phyloP scores from a whole-genome alignment of 2,797 vertebrate genomes.

The Phalanger gymnotis region DNA sequence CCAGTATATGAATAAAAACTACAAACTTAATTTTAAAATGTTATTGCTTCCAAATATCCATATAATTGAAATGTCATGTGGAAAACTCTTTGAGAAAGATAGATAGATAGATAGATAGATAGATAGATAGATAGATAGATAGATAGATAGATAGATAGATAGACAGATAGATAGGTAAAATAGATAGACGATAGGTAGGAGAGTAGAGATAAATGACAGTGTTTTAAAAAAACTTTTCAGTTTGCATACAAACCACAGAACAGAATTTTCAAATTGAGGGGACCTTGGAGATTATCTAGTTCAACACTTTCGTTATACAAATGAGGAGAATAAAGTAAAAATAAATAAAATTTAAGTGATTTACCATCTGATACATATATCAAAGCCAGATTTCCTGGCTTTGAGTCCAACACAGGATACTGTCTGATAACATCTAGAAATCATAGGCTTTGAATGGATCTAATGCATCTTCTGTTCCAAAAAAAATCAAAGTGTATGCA shows the following conservation, averaged over 20 bases:
- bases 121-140: no score
- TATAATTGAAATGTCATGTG: background rate
- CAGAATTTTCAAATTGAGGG: conserved; percentile 32
- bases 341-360: background rate
- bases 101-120: no score
- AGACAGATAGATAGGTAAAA: no score
- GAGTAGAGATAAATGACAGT: conserved; percentile 1
- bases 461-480: background rate
- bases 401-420: background rate
- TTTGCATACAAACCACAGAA: conserved; percentile 13
- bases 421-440: background rate
- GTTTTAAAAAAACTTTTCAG: conserved; percentile 27
- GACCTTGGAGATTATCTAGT: conserved; percentile 28
- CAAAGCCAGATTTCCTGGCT: background rate
- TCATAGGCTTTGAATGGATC: background rate
- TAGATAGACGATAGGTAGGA: background rate
- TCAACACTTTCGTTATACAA: conserved; percentile 11
- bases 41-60: background rate
- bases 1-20: background rate
- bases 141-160: no score
- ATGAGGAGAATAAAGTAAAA: background rate
- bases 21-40: background rate
- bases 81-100: background rate
- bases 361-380: background rate
- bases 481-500: background rate